Base-by-base conservation (phyloP, 23 tunicate species). In the Trididemnum clinides region DNA sequence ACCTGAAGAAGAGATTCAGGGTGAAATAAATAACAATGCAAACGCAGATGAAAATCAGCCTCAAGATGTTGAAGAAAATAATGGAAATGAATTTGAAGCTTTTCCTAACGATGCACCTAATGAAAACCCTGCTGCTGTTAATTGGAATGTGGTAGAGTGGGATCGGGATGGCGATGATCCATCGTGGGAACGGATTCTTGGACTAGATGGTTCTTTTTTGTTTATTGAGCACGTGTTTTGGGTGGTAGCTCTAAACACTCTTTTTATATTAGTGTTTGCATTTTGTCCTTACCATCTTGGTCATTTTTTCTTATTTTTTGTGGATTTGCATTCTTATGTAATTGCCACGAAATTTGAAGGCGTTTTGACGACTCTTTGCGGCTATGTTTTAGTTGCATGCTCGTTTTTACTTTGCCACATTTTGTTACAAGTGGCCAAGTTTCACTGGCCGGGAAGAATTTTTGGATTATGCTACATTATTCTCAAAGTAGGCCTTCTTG, bases 201-300 rank as follows among this genome's bases (percentile, higher is more conserved):
- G 98, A 19, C 57, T 93, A 2, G 98, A 93, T 85, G 98, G 98
- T 18, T 93, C 98, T 38, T 72, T 93, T 22, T 64, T 93, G n/a
- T 93, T 93, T 64, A 26, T 93, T 37, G 98, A 93, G 50, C 98
- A 88, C 75, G 92, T 93, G 50, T 84, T 93, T 63, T 93, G 92
- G 98, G 98, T 93, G 19, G 80, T 92, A 10, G 91, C 98, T 20
- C 71, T 88, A 31, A 88, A 93, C 71, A 93, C 98, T 12, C 86
- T 92, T 23, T 93, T 93, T 39, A 93, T 93, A 33, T 54, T 93
- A 7, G 84, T 93, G 23, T 92, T 92, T 84, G 90, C 97, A 0
- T 92, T 86, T 83, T 92, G 97, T 78, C 98, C 98, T 1, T 93
- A 88, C 58, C 98, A 93, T 85, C 87, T 93, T 33, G 98, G 98